phyloP scores from a whole-genome alignment of 2,113 vertebrate species.

The Otus sunia region DNA sequence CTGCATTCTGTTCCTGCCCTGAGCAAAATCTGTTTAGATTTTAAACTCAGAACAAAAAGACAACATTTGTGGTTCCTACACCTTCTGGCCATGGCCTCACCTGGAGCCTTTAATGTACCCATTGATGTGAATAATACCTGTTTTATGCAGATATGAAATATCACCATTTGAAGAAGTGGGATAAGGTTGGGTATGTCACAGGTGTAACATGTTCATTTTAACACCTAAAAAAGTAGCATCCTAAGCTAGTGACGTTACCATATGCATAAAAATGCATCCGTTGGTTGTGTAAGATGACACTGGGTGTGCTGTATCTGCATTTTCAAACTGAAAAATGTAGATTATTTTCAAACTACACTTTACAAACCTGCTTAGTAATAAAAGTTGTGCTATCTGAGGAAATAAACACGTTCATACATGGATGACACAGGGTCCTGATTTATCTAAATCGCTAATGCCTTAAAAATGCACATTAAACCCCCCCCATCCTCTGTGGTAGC shows the following conservation, averaged over 20 bases:
- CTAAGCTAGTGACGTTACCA: not conserved
- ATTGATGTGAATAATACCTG: not conserved
- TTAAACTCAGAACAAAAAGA: not conserved
- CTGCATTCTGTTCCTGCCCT: not conserved
- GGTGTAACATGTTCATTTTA: not conserved
- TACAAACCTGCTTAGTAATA: not conserved
- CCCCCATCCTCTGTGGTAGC: not conserved
- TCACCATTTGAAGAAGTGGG: not conserved
- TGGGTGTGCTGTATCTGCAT: not conserved
- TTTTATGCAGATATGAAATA: not conserved
- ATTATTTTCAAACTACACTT: not conserved
- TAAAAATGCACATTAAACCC: not conserved
- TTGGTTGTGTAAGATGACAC: not conserved
- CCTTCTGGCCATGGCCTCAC: not conserved
- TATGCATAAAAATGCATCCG: not conserved
- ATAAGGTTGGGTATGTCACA: not conserved
- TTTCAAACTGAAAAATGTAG: not conserved
- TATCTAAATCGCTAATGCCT: not conserved
- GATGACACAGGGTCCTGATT: not conserved
- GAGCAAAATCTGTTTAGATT: not conserved
- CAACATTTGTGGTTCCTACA: not conserved
- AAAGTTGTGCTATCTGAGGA: not conserved
- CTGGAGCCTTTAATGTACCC: not conserved
- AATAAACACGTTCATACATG: not conserved
- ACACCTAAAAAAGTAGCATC: not conserved